Conservation (phyloP, 1,140 invertebrate species). For the Neodiprion lecontei region DNA sequence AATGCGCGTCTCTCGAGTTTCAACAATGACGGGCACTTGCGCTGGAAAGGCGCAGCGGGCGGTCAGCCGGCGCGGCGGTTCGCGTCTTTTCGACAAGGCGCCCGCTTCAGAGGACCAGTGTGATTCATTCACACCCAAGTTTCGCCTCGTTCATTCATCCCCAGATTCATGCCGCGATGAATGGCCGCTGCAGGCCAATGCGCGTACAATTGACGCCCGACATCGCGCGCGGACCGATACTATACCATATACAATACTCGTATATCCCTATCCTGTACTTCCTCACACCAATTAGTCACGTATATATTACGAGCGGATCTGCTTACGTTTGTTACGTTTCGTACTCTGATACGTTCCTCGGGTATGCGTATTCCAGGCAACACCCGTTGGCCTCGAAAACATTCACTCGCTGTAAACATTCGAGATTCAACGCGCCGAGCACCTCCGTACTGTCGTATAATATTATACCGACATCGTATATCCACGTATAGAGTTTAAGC, state of each 20-base stretch:
- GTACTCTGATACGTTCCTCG: no score
- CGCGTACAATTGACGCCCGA: background rate
- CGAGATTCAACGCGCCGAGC: no score
- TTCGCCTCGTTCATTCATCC: background rate
- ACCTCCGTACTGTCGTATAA: no score
- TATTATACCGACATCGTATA: no score
- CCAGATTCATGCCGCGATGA: background rate
- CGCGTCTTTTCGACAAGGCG: background rate
- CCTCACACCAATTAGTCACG: no score
- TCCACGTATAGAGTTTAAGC: no score
- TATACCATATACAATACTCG: background rate
- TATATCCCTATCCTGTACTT: background rate
- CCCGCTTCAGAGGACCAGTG: slow-evolving; percentile 18
- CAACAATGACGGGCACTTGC: slow-evolving; percentile 56
- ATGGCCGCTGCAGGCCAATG: background rate
- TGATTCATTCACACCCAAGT: slow-evolving; percentile 15
- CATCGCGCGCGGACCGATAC: background rate
- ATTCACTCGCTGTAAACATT: no score
- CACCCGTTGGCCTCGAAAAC: no score
- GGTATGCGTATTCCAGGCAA: no score
- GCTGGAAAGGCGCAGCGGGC: slow-evolving; percentile 49
- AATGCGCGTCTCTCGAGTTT: slow-evolving; percentile 43
- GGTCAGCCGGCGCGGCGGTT: slow-evolving; percentile 10
- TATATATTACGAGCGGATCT: no score
- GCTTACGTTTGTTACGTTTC: no score